Evolutionary conservation across 2,113 vertebrate species (phyloP).

Genomic region (Cardinalis cardinalis): DNA sequence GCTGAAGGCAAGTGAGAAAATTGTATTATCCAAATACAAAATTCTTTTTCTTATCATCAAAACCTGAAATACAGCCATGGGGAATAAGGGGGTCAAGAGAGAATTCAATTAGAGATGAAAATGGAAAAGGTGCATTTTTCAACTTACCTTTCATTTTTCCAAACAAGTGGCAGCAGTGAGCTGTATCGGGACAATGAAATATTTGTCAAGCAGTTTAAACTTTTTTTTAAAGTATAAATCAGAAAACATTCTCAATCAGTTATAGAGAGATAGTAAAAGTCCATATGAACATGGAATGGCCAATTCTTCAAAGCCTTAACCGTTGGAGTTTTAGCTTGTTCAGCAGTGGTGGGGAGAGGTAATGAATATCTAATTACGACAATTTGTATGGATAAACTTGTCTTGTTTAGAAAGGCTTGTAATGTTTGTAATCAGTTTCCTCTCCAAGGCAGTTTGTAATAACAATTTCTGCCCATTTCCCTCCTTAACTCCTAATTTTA

Average conservation of each 20-base stretch:
- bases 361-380: background rate
- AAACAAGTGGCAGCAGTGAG: constrained; percentile 64
- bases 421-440: background rate
- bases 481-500: background rate
- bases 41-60: constrained; percentile 75
- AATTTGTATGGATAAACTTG: background rate
- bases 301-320: background rate
- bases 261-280: background rate
- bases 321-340: background rate
- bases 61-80: constrained; percentile 67
- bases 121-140: constrained; percentile 72
- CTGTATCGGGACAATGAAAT: constrained; percentile 40
- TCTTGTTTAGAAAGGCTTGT: background rate
- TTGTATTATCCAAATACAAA: constrained; percentile 77
- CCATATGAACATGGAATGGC: background rate
- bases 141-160: constrained; percentile 63
- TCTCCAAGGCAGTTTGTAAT: background rate
- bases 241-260: background rate
- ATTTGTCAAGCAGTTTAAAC: constrained; percentile 40
- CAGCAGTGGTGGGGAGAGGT: background rate
- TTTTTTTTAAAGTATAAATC: background rate
- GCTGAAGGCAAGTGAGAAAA: constrained; percentile 76
- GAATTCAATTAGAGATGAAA: constrained; percentile 75
- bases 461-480: background rate
- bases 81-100: constrained; percentile 68